Evolutionary conservation across 2,797 vertebrate genomes (phyloP).

Genomic region (Phoxinus dragarum): DNA sequence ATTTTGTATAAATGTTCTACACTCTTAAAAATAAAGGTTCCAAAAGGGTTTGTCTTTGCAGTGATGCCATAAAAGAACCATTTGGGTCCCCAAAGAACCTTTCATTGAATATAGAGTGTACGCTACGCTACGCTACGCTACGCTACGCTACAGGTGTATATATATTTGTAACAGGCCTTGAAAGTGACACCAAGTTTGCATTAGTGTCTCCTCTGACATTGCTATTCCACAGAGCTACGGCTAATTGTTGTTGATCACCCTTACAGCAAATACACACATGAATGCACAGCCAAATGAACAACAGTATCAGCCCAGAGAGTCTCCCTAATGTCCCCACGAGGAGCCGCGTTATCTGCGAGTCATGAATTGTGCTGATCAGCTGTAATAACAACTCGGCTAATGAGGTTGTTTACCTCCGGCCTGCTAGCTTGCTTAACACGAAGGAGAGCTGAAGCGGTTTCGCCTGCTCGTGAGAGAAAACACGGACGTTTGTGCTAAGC

Average conservation of each 20-base stretch:
- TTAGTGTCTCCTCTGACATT: constrained; percentile 4
- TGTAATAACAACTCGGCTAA: constrained; percentile 73
- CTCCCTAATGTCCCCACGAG: constrained; percentile 70
- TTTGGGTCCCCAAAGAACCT: not conserved
- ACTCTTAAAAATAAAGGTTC: not conserved
- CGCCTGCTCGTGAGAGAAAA: not conserved
- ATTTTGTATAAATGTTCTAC: not conserved
- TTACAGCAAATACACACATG: constrained; percentile 15
- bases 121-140: too few relatives aligned
- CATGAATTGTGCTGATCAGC: constrained; percentile 62
- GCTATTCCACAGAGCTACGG: not conserved
- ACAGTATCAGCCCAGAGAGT: constrained; percentile 53
- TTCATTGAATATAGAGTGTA: not conserved
- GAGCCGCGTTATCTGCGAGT: constrained; percentile 38
- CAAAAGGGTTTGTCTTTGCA: not conserved
- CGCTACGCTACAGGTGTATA: too few relatives aligned
- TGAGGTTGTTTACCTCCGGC: constrained; percentile 70
- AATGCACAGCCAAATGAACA: constrained; percentile 32
- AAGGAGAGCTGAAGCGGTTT: constrained; percentile 24
- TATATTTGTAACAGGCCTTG: not conserved
- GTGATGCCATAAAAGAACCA: not conserved
- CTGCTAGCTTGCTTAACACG: constrained; percentile 31
- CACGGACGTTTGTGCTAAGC: not conserved
- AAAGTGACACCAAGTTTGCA: not conserved
- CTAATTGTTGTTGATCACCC: constrained; percentile 37